Evolutionary conservation across 2,113 vertebrate species (phyloP), one percentile per base, ranked within the genome.

Genomic region (Oryzias curvinotus): DNA sequence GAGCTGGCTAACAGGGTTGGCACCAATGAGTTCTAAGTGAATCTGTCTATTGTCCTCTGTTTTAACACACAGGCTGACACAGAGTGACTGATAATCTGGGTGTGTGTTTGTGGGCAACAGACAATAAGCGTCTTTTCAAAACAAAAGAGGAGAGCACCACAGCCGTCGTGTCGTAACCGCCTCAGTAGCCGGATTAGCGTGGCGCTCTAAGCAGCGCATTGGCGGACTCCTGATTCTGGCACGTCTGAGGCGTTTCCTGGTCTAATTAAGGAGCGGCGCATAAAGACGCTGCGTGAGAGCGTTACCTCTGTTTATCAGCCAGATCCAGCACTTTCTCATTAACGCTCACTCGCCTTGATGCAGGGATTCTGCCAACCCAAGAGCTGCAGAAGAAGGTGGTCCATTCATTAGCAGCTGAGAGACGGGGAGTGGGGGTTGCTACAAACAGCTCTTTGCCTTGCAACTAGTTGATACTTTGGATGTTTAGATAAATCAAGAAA

Each of bases 231-330:
- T 84, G 88, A 90, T 90, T 80, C 78, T 73, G 56, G 53, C 61
- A 49, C 36, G 36, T 36, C 36, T 36, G 36, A 36, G 36, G 36
- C 36, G 10, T 36, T 36, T 36, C 36, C 36, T 36, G 36, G 36
- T 36, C 62, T 89, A 87, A 90, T 90, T 91, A 86, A 90, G 87
- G 87, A 87, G 71, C 73, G 68, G 67, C 76, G 80, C 84, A 81
- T 89, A 86, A 84, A 88, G 84, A 83, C 13, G 14, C 48, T 60
- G 64, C 71, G 54, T 82, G 74, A 85, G 81, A 86, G 84, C 78
- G 77, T 89, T 86, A 88, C 42, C 44, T 13, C 14, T 26, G 51
- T 90, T 90, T 89, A 91, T 91, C 90, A 81, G 82, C 55, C 25
- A 67, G 67, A 85, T 86, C 80, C 87, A 90, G 89, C 74, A 87